Evolutionary conservation across 2,888 invertebrate genomes (phyloP), one percentile per base, ranked within the genome.

Genomic region (Chrysotoxum bicinctum): DNA sequence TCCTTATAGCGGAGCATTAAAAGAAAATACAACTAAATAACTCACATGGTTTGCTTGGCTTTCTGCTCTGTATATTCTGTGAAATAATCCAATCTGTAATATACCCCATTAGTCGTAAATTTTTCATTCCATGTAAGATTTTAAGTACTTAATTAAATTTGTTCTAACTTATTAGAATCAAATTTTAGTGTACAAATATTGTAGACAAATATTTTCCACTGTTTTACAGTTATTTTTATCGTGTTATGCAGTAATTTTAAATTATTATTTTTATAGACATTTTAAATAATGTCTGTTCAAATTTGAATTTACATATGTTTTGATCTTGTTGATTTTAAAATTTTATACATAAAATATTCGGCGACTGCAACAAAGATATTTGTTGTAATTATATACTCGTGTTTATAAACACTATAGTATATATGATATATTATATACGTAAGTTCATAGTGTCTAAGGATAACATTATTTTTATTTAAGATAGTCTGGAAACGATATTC

Each of bases 371-470:
- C 32, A 52, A 66, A 84, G 64, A 80, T 45, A 32, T 50, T 69
- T 83, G 70, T 84, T 84, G 75, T 70, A 84, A 80, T 79, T 75
- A 70, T 83, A 83, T 80, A 84, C 64, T 37, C 40, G 84, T 80
- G 80, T 80, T 80, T 75, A 70, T 75, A 75, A 80, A 80, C 80
- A 84, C 84, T 79, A 83, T 74, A 79, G 79, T 83, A 69, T 56
- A 70, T 66, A 37, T 26, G 19, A 64, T 66, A 43, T 40, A 32
- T 48, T 54, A 69, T 66, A 66, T 66, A 66, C 75, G 84, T 84
- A 84, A 80, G 70, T 75, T 80, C 58, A 68, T 84, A 70, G 66
- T 48, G 45, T 64, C 45, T 80, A 84, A 80, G 80, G 12, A 54
- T 64, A 45, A 45, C 7, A 50, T 45, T 78, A 52, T 52, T 50